A percentile compares a stretch with the other conserved stretches of the same genome.
Evolutionary conservation across 2,888 invertebrate genomes (phyloP).

Genomic region (Apamea crenata): DNA sequence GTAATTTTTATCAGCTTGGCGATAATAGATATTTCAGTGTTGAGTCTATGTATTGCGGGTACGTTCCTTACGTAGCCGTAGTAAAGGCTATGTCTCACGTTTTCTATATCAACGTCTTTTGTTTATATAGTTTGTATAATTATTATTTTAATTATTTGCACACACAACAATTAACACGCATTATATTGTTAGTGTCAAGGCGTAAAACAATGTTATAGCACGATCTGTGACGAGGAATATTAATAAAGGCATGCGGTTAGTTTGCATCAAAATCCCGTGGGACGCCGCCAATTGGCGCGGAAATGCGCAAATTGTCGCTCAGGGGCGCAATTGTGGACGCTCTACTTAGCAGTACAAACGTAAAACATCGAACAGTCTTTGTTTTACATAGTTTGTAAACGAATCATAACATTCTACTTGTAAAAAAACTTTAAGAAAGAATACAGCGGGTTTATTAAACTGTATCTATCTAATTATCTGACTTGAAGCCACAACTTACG

Average conservation of each 20-base stretch:
- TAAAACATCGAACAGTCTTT: slow-evolving; percentile 68
- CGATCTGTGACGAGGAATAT: slow-evolving; percentile 61
- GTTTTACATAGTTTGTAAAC: slow-evolving; percentile 37
- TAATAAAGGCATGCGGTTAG: slow-evolving; percentile 92
- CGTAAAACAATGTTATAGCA: slow-evolving; percentile 63
- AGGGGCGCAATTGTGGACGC: slow-evolving; percentile 77
- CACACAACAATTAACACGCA: slow-evolving; percentile 67
- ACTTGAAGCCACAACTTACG: slow-evolving; percentile 1
- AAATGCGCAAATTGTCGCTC: slow-evolving; percentile 83
- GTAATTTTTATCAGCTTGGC: slow-evolving; percentile 66
- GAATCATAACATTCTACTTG: slow-evolving; percentile 17
- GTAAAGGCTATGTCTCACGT: slow-evolving; percentile 22
- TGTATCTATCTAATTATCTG: not conserved
- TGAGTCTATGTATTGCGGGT: slow-evolving; percentile 41
- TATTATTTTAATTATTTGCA: slow-evolving; percentile 58
- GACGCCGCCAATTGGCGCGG: slow-evolving; percentile 82
- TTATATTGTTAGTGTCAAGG: slow-evolving; percentile 60
- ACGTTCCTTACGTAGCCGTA: slow-evolving; percentile 29
- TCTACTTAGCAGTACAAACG: slow-evolving; percentile 70
- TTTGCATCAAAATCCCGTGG: slow-evolving; percentile 87
- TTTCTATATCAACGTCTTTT: slow-evolving; percentile 42
- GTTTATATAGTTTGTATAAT: slow-evolving; percentile 47
- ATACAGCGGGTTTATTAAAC: not conserved
- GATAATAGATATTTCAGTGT: slow-evolving; percentile 69
- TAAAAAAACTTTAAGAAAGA: not conserved